Evolutionary conservation across 2,888 invertebrate genomes (phyloP), one percentile per base, ranked within the genome.

Genomic region (Thereva nobilitata): DNA sequence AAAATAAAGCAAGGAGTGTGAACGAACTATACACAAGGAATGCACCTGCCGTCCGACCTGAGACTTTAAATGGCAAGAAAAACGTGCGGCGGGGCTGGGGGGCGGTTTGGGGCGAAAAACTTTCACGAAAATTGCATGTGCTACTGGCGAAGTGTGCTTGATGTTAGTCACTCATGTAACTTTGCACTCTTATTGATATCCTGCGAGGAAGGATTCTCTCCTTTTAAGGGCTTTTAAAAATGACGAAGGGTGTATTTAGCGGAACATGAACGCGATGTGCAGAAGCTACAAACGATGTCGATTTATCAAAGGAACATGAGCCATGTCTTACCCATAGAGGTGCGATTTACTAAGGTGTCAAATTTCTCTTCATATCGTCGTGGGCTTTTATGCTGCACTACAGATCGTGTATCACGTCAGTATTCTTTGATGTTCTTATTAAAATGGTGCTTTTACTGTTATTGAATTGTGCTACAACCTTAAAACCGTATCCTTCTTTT

Each of bases 171-270:
- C 23, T 23, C 23, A 23, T 23, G 23, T 23, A 23, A 5, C 10
- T 1, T 37, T 7, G 35, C 10, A 10, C 47, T 57, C 2, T 5
- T 34, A 57, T n/a, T 34, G 23, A 34, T 50, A 3, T 5, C 45
- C 37, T 35, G 57, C 37, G 47, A 10, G 45, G 35, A 47, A 35
- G 37, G 38, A 38, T 35, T 45, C 47, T 44, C 37, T 38, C 23
- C 23, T 59, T 55, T 47, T 37, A 59, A 47, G 37, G 44, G 57
- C 57, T 59, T 47, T 59, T 47, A 59, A 23, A 34, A 10, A 47
- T 59, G 57, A 59, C 47, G 57, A 59, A 47, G 57, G 38, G 47
- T 45, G 57, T 38, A 47, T 44, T 59, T 59, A 59, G 12, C 45
- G 23, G 57, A 59, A 59, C 23, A 59, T 45, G 38, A 59, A 59